Evolutionary conservation across 2,113 vertebrate species (phyloP).

Genomic region (Morone saxatilis): DNA sequence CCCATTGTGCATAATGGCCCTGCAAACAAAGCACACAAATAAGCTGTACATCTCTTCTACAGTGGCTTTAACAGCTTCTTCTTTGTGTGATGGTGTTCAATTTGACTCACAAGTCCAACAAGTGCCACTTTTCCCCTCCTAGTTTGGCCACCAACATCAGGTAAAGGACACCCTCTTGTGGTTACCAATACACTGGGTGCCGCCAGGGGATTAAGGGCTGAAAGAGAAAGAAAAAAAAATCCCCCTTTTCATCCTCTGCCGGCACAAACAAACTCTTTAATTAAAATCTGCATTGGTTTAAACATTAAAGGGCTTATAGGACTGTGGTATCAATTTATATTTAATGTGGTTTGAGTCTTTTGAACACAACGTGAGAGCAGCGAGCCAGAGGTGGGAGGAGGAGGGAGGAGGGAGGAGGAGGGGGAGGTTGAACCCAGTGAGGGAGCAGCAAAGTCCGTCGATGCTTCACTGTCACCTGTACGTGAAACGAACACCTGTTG

Average conservation of each 20-base stretch:
- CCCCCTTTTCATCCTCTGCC: slow-evolving; percentile 22
- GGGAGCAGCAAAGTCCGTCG: slow-evolving; percentile 22
- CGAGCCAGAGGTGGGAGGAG: not conserved
- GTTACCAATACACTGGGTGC: slow-evolving; percentile 29
- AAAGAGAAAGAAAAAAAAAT: not conserved
- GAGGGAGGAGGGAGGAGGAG: not conserved
- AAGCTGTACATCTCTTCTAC: not conserved
- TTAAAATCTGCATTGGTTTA: slow-evolving; percentile 12
- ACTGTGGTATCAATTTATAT: not conserved
- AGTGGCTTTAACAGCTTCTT: not conserved
- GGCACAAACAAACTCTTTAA: slow-evolving; percentile 30
- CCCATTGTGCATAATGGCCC: too few relatives aligned
- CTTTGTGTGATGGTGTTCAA: too few relatives aligned
- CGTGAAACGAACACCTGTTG: slow-evolving; percentile 73
- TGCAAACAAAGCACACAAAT: not conserved
- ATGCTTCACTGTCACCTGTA: slow-evolving; percentile 59
- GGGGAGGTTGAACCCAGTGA: not conserved
- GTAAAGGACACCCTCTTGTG: slow-evolving; percentile 75
- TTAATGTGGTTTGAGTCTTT: slow-evolving; percentile 35
- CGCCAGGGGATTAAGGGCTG: slow-evolving; percentile 35
- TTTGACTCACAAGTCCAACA: not conserved
- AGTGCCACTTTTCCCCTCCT: not conserved
- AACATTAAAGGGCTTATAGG: slow-evolving; percentile 17
- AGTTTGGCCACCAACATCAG: slow-evolving; percentile 26
- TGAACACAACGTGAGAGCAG: slow-evolving; percentile 9